Conservation (phyloP, 2,888 invertebrate species). For the Trissoscelio sp. region DNA sequence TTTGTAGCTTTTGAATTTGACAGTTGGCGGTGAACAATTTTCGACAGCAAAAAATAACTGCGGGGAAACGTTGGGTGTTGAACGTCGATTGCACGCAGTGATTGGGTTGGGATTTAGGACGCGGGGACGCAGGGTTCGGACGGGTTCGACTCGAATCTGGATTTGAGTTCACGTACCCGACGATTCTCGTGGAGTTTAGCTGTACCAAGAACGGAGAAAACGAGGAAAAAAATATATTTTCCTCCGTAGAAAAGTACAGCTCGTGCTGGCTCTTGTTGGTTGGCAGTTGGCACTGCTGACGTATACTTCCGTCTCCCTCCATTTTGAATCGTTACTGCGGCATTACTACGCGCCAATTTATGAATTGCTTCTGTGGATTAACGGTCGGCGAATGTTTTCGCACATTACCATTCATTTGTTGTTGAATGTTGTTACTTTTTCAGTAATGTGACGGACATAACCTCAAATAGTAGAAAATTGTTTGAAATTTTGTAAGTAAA, state of each 20-base stretch:
- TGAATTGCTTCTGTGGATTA: neutral
- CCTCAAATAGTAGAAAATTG: too few relatives aligned
- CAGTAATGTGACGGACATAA: too few relatives aligned
- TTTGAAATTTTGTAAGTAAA: too few relatives aligned
- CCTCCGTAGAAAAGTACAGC: slow-evolving; percentile 76
- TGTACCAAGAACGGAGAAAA: slow-evolving; percentile 72
- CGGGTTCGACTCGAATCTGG: neutral
- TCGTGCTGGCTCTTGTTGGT: slow-evolving; percentile 76
- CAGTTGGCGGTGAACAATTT: slow-evolving; percentile 23
- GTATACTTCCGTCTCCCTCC: slow-evolving; percentile 81
- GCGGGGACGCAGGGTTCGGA: neutral
- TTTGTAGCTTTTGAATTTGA: slow-evolving; percentile 23
- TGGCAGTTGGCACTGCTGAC: slow-evolving; percentile 82
- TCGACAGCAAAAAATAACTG: slow-evolving; percentile 62
- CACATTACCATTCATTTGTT: too few relatives aligned
- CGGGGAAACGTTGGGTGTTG: slow-evolving; percentile 18
- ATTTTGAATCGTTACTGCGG: slow-evolving; percentile 73
- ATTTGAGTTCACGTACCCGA: slow-evolving; percentile 73
- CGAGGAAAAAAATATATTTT: slow-evolving; percentile 75
- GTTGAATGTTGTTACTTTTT: too few relatives aligned
- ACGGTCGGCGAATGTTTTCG: too few relatives aligned
- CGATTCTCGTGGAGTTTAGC: slow-evolving; percentile 69
- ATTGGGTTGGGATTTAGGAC: neutral
- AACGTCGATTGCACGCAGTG: neutral
- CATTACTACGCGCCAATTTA: slow-evolving; percentile 64